Conservation (phyloP, 1,140 invertebrate species). For the Phortica variegata region DNA sequence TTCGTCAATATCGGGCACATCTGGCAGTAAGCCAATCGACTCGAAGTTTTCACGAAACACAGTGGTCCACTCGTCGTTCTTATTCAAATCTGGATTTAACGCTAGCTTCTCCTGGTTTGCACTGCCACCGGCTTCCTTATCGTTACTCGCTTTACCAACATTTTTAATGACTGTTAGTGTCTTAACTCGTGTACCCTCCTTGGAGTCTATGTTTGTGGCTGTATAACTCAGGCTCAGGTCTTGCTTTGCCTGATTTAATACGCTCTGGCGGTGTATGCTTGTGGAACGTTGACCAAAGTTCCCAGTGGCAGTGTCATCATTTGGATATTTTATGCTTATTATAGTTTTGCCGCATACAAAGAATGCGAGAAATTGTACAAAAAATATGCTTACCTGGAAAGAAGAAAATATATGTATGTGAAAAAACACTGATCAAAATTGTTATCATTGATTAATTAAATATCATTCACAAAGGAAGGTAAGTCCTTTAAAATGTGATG, state of each 20-base stretch:
- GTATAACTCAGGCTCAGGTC: constrained; percentile 53
- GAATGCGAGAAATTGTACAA: no score
- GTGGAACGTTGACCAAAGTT: not conserved
- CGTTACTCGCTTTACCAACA: constrained; percentile 25
- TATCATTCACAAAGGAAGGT: no score
- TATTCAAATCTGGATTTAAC: constrained; percentile 44
- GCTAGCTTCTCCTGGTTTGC: constrained; percentile 24
- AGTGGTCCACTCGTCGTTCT: constrained; percentile 46
- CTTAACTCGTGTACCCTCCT: constrained; percentile 54
- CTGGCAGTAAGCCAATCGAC: constrained; percentile 40
- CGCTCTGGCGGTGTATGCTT: constrained; percentile 22
- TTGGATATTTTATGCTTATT: constrained; percentile 44
- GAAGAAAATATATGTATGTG: no score
- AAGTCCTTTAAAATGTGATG: no score
- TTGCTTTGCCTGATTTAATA: constrained; percentile 26
- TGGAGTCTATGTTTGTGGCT: constrained; percentile 53
- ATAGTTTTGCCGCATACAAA: no score
- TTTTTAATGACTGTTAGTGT: constrained; percentile 55
- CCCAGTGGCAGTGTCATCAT: constrained; percentile 5
- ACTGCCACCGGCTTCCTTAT: constrained; percentile 3
- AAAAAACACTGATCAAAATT: no score
- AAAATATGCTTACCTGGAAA: no score
- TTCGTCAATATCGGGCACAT: constrained; percentile 52
- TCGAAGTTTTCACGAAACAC: constrained; percentile 53
- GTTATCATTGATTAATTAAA: no score